Evolutionary conservation across 2,888 invertebrate genomes (phyloP), one percentile per base, ranked within the genome.

Genomic region (Cheiracanthium punctorium): DNA sequence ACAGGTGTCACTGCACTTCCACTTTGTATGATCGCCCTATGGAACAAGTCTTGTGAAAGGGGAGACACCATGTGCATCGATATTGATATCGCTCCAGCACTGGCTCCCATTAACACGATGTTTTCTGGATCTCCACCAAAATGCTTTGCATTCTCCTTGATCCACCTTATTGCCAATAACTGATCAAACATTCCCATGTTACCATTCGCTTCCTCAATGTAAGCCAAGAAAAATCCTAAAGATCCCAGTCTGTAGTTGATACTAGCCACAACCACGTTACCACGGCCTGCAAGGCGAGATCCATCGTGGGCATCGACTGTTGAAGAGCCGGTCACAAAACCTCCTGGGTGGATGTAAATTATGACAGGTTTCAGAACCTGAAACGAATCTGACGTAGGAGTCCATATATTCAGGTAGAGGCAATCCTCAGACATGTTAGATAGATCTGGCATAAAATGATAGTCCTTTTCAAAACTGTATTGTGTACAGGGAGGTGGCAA

Each of bases 331-430:
- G 12, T 28, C 8, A 12, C 30, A 20, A 70, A 84, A 8, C 79
- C 80, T 2, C 84, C 84, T 1, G 84, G 84, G 24, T 84, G 75
- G 4, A 88, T 30, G 74, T 71, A 88, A 43, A 64, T 71, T 41
- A 88, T 28, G 12, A 88, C 85, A 12, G 88, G 52, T 30, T 77
- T 76, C n/a, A 12, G 7, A 5, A 24, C 14, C 10, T 10, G 10
- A 10, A 7, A 37, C 10, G 10, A 37, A 7, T 37, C 37, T 37
- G 37, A 7, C 10, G n/a, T 37, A 37, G 72, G 67, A 0, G 65
- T 30, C 65, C 71, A 88, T 43, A 88, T 75, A 33, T 85, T 87
- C 43, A 87, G 32, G 17, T 77, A 74, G 10, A 87, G 70, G 30
- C 87, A 87, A 52, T 87, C 87, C 32, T 87, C 87, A 33, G 77